Base-by-base conservation (phyloP, 1,140 invertebrate species). In the Diorhabda elongata region DNA sequence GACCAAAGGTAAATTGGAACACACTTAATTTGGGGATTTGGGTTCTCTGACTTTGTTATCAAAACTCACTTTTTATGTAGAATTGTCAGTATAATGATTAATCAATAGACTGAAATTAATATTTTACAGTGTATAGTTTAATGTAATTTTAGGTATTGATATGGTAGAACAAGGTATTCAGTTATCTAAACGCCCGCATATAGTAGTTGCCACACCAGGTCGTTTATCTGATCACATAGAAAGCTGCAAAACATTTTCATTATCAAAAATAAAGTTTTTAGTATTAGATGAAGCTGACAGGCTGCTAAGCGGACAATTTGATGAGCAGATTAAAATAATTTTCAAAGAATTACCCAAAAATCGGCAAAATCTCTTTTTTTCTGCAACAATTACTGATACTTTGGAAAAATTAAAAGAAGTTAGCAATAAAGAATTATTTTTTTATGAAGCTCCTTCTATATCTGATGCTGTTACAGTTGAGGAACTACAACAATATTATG, bases 241-340 rank as follows among this genome's bases (percentile, higher is more conserved):
- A 70, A 93, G 91, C 66, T 95, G 88, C 81, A 84, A 93, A 75
- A 94, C 91, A 42, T 94, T 95, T 80, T 88, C 88, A 6, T 87
- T 97, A 47, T 88, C 89, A 76, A 89, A 87, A 75, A 88, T 97
- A 4, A 90, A 92, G 78, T 97, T 92, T 84, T 80, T 96, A 52
- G 92, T 98, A 3, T 81, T 97, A 44, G 96, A 98, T 83, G 96
- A 98, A 86, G 96, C 95, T 42, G 96, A 98, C 81, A 87, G 91
- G 81, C 83, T 78, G 69, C 71, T 79, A 57, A 74, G 76, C 81
- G 92, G 92, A 70, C 84, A 89, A 59, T 94, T 92, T 81, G 89
- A 94, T 83, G 84, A 89, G 45, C 91, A 94, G 76, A 84, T 98
- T 42, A 85, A 91, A 78, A 90, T 88, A 64, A 97, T 98, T 76